These are phyloP conservation scores for Hypomesus transpacificus DNA, from an alignment of 2,113 vertebrate genomes.

Conservation along the genomic window DNA sequence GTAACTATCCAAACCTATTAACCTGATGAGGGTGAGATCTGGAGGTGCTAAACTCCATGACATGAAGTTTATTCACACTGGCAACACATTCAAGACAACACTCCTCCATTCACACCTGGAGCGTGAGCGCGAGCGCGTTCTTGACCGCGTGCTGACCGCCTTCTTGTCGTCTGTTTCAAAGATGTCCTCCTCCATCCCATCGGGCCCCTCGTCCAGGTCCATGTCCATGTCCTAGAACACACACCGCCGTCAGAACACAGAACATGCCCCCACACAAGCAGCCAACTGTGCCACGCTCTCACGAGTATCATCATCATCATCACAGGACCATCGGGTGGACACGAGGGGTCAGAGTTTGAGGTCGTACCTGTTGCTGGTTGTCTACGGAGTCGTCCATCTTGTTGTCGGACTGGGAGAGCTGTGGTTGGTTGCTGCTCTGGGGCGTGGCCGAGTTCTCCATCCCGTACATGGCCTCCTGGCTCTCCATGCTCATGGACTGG, in stretches of 20 bases:
- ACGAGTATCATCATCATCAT: background rate
- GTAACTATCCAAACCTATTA: too few species aligned
- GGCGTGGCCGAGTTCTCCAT: conserved; percentile 83
- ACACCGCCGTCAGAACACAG: background rate
- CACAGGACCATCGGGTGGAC: background rate
- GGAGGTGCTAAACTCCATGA: background rate
- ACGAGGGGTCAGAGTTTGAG: background rate
- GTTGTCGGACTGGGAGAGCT: conserved; percentile 82
- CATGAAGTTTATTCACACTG: background rate
- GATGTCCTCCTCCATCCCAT: conserved; percentile 85
- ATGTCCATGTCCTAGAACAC: conserved; percentile 75
- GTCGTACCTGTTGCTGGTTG: conserved; percentile 89
- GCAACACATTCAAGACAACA: background rate
- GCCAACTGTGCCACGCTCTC: background rate
- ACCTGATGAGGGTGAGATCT: too few species aligned
- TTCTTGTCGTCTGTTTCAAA: conserved; percentile 94
- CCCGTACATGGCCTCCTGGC: conserved; percentile 87
- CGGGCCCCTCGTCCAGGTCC: conserved; percentile 95
- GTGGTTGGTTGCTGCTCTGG: conserved; percentile 85
- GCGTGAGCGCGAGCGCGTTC: conserved; percentile 91
- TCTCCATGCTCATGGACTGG: conserved; percentile 74
- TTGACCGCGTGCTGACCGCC: conserved; percentile 81
- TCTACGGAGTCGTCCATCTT: conserved; percentile 93
- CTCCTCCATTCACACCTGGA: conserved; percentile 78
- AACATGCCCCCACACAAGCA: conserved; percentile 10